Evolutionary conservation across 1,140 invertebrate species (phyloP).

Genomic region (Aphis gossypii): DNA sequence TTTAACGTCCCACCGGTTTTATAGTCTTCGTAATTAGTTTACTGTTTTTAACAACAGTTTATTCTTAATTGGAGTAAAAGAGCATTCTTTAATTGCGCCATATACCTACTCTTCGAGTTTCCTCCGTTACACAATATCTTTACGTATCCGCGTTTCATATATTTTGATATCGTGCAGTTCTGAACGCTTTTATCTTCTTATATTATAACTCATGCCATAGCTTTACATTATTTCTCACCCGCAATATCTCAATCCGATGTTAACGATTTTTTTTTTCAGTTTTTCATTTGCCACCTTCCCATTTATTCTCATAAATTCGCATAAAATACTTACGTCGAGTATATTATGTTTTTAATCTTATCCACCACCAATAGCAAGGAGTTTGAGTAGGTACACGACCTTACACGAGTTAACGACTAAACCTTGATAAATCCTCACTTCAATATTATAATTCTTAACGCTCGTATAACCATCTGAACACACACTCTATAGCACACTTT

Average conservation of each 20-base stretch:
- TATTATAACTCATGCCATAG: background rate
- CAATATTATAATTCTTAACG: background rate
- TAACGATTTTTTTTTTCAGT: background rate
- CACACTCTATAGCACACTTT: background rate
- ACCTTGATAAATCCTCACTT: background rate
- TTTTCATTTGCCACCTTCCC: background rate
- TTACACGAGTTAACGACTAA: background rate
- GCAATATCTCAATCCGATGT: background rate
- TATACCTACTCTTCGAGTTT: background rate
- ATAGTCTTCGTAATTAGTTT: slow-evolving; percentile 15
- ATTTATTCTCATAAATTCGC: background rate
- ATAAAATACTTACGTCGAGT: background rate
- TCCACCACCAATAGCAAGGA: background rate
- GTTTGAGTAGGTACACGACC: background rate
- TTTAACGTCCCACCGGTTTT: background rate
- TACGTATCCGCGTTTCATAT: background rate
- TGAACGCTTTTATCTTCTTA: background rate
- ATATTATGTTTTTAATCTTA: background rate
- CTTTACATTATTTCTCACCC: background rate
- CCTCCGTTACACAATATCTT: background rate
- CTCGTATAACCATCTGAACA: background rate
- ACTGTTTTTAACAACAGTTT: slow-evolving; percentile 29
- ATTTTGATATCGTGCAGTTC: background rate
- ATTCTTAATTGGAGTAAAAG: slow-evolving; percentile 15
- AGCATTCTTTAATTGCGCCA: slow-evolving; percentile 5